Conservation (phyloP, 1,140 invertebrate species). For the Drosophila quadrilineata region DNA sequence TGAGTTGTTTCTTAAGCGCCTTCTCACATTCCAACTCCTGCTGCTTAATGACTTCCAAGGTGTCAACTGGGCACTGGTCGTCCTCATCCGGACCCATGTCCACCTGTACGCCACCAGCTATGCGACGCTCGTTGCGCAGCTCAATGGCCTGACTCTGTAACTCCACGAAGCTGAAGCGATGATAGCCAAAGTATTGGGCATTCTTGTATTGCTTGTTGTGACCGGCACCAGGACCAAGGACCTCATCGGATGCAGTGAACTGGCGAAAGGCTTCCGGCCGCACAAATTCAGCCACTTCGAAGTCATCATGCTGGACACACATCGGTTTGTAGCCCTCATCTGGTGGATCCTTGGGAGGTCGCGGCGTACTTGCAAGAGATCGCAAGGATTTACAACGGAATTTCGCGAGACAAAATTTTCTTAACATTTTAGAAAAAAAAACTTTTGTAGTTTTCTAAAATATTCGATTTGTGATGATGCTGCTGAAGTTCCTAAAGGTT, state of each 20-base stretch:
- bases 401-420: no score
- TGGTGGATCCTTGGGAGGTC: conserved; percentile 68
- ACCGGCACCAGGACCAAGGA: conserved; percentile 59
- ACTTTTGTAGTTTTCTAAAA: conserved; percentile 42
- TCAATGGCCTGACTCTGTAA: conserved; percentile 29
- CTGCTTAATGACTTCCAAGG: conserved; percentile 18
- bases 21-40: conserved; percentile 34
- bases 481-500: no score
- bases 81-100: conserved; percentile 22
- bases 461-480: no score
- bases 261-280: conserved; percentile 44
- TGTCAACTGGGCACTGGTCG: background rate
- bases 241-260: conserved; percentile 44
- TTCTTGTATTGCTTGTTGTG: conserved; percentile 55
- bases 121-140: conserved; percentile 24
- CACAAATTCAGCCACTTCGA: conserved; percentile 39
- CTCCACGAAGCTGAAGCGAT: conserved; percentile 57
- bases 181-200: conserved; percentile 58
- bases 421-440: no score
- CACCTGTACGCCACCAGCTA: conserved; percentile 22
- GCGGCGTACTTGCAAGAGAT: conserved; percentile 41
- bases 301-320: conserved; percentile 33
- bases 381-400: no score
- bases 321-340: conserved; percentile 47
- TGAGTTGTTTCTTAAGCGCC: conserved; percentile 18